These are phyloP conservation scores for Dasysyrphus albostriatus DNA, from an alignment of 2,888 invertebrate species.

Conservation along the genomic window DNA sequence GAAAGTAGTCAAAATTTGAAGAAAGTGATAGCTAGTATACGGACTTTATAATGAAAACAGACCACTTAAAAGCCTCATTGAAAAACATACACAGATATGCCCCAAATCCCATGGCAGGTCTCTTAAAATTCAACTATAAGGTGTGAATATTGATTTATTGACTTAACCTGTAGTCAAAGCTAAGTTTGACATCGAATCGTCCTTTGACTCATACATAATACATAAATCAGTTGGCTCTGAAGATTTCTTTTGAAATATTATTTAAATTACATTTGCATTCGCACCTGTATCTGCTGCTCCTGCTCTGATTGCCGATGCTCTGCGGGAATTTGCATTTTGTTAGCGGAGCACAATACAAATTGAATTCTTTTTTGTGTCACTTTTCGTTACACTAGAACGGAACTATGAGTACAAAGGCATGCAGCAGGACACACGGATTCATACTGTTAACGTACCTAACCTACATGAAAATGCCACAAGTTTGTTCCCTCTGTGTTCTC, in stretches of 20 bases:
- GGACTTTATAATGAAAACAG: too few relatives aligned
- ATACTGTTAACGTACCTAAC: slow-evolving; percentile 58
- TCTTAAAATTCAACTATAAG: background rate
- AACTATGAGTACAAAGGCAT: slow-evolving; percentile 58
- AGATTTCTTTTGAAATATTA: slow-evolving; percentile 58
- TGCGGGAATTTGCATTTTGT: slow-evolving; percentile 74
- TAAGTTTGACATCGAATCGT: background rate
- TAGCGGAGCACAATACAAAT: slow-evolving; percentile 75
- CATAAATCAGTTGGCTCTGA: slow-evolving; percentile 46
- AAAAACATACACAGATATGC: too few relatives aligned
- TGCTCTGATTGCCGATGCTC: slow-evolving; percentile 73
- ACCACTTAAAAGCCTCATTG: too few relatives aligned
- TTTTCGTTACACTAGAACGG: slow-evolving; percentile 57
- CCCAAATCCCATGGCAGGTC: too few relatives aligned
- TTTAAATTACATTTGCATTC: slow-evolving; percentile 75
- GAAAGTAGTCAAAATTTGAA: too few relatives aligned
- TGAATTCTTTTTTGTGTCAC: slow-evolving; percentile 72
- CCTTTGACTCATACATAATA: slow-evolving; percentile 21
- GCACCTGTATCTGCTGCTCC: slow-evolving; percentile 63
- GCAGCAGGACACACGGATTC: slow-evolving; percentile 60
- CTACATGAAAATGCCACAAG: slow-evolving; percentile 66
- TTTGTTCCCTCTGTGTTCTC: slow-evolving; percentile 42
- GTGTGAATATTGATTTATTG: background rate
- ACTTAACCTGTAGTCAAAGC: too few relatives aligned
- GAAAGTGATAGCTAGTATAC: too few relatives aligned